These are phyloP conservation scores for Ispidina lecontei DNA, from an alignment of 2,797 vertebrate species.

Conservation along the genomic window DNA sequence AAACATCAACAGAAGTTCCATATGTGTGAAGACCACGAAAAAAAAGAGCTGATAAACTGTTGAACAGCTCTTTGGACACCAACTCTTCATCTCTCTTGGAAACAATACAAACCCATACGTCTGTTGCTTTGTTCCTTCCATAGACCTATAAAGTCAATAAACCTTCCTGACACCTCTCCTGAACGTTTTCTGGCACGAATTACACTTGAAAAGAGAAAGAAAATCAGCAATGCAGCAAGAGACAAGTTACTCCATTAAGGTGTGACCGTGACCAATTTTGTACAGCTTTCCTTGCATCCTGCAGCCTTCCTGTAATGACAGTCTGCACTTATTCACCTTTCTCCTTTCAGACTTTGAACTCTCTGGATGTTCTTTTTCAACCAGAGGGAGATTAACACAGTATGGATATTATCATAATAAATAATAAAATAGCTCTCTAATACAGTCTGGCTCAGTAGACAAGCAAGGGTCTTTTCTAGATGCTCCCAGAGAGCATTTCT, in stretches of 20 bases:
- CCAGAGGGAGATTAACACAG: background rate
- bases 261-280: background rate
- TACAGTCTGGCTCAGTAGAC: background rate
- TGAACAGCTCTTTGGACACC: background rate
- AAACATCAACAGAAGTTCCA: background rate
- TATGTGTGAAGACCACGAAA: background rate
- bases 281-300: background rate
- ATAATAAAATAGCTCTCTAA: background rate
- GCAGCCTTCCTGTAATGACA: background rate
- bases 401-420: background rate
- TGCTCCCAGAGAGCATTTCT: background rate
- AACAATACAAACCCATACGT: background rate
- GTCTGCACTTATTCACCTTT: background rate
- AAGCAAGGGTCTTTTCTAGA: background rate
- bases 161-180: background rate
- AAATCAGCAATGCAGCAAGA: background rate
- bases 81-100: background rate
- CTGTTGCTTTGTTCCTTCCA: background rate
- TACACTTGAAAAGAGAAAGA: background rate
- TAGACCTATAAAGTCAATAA: background rate
- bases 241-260: background rate
- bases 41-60: background rate
- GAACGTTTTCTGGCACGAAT: background rate
- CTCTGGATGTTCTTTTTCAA: background rate
- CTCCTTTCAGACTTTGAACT: background rate